Conservation (phyloP, 1,140 invertebrate species). For the Scaptomyza pallida region DNA sequence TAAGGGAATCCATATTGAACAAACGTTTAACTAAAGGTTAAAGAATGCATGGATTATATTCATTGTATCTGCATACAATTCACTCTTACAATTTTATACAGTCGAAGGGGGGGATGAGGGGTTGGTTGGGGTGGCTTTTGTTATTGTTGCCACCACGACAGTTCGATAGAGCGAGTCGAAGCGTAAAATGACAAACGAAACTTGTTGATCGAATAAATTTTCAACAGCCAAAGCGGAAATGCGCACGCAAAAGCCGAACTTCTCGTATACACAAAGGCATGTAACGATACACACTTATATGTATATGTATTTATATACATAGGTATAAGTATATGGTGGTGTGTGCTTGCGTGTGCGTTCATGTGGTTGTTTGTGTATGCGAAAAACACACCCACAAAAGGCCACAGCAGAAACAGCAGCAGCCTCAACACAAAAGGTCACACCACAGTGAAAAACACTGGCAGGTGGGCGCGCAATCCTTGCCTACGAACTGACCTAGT, state of each 20-base stretch:
- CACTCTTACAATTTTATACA: neutral
- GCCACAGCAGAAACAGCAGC: constrained; percentile 25
- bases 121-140: constrained; percentile 26
- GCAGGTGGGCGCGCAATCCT: constrained; percentile 61
- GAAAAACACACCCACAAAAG: constrained; percentile 65
- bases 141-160: constrained; percentile 39
- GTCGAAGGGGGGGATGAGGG: constrained; percentile 10
- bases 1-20: neutral
- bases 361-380: constrained; percentile 40
- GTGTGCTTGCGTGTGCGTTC: neutral
- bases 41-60: neutral
- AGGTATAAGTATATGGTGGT: neutral
- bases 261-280: constrained; percentile 11
- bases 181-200: constrained; percentile 78
- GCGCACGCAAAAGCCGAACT: constrained; percentile 65
- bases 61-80: constrained; percentile 11
- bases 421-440: constrained; percentile 54
- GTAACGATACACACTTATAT: neutral
- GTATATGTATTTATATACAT: neutral
- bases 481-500: constrained; percentile 66
- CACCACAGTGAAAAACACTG: constrained; percentile 51
- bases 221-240: constrained; percentile 72
- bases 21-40: neutral
- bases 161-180: constrained; percentile 66
- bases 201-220: constrained; percentile 80